Base-by-base conservation (phyloP, 2,888 invertebrate species). In the Lutraria lutraria region DNA sequence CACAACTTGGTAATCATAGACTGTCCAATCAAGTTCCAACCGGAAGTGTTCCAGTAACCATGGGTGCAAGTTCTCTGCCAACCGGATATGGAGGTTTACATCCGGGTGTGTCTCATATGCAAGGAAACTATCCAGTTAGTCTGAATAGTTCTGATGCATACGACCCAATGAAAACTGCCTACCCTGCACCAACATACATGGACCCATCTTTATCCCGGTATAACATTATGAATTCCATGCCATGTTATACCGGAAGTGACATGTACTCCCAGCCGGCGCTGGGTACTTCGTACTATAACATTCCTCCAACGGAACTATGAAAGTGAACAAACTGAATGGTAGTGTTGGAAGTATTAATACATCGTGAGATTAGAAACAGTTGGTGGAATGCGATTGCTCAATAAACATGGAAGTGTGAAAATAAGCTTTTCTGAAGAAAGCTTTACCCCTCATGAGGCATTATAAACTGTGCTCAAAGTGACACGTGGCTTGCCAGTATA, bases 231-330 rank as follows among this genome's bases (percentile, higher is more conserved):
- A 89, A 87, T 87, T 88, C 88, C 4, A 80, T 91, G 83, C 88
- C 90, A 12, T 87, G 86, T 43, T 90, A 90, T 72, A 52, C 92
- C 81, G 88, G 88, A 83, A 88, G 87, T 84, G 92, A 92, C 63
- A 89, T 92, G 89, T 92, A 92, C 63, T 52, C 92, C 4, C 83
- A 89, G 43, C 86, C 90, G 4, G 53, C 68, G 8, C 80, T 91
- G 80, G 86, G 84, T n/a, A 76, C 81, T 13, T 87, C 92, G 4
- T 92, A 92, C 72, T 92, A 92, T 79, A 92, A 92, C 52, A 86
- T 92, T 52, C 92, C 92, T n/a, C 89, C 92, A 8, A 91, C 88
- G 83, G 92, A 92, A 84, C 87, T 92, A 81, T 92, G 85, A 87
- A 87, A 52, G 56, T 43, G 12, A 25, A 4, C 1, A 16, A 0